phyloP scores from a whole-genome alignment of 2,113 vertebrate genomes.

The Sminthopsis crassicaudata region DNA sequence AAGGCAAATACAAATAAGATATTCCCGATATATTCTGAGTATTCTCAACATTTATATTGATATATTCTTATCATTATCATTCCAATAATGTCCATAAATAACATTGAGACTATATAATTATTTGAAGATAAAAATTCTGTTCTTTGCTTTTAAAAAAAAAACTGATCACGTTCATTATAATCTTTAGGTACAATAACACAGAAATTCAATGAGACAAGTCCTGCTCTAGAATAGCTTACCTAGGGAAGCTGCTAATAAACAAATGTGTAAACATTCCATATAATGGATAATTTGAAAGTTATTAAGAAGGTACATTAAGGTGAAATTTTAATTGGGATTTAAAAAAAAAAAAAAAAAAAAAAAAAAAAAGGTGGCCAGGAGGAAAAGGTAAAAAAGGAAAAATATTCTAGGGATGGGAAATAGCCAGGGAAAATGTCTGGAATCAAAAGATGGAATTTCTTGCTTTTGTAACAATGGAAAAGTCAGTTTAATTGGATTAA shows the following conservation, averaged over 20 bases:
- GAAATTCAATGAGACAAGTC: background rate
- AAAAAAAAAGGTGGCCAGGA: background rate
- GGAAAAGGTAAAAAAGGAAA: background rate
- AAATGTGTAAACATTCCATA: background rate
- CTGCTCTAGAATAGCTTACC: background rate
- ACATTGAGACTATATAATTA: background rate
- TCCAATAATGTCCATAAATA: background rate
- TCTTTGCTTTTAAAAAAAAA: background rate
- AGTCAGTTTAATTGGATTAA: too few relatives aligned
- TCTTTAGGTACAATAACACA: background rate
- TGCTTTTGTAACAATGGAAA: too few relatives aligned
- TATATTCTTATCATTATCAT: background rate
- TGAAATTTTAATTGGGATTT: background rate
- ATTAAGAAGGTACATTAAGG: background rate
- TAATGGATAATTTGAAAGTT: background rate
- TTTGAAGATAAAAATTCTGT: background rate
- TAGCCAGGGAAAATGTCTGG: too few relatives aligned
- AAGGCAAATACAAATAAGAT: background rate
- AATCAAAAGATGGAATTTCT: too few relatives aligned
- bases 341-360: too few relatives aligned
- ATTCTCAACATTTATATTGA: background rate
- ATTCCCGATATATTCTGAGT: background rate
- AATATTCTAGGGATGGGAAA: too few relatives aligned
- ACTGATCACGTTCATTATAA: background rate
- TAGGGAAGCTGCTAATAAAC: background rate